These are phyloP conservation scores for Stenolophus ochropezus DNA, from an alignment of 2,888 invertebrate species.

Conservation along the genomic window DNA sequence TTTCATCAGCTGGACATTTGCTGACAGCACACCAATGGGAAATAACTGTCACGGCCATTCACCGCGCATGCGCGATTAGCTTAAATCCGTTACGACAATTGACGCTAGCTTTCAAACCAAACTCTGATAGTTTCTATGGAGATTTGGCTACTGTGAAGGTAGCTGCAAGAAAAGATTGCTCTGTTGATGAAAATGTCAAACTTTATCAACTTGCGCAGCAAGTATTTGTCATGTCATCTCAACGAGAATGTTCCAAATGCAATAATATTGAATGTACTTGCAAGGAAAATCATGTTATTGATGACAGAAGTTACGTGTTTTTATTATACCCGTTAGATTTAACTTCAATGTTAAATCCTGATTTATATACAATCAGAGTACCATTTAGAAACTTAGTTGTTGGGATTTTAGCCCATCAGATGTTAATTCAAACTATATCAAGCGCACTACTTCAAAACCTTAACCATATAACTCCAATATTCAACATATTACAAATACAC, in stretches of 20 bases:
- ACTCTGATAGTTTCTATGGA: conserved; percentile 96
- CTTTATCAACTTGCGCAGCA: conserved; percentile 93
- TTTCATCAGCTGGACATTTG: conserved; percentile 88
- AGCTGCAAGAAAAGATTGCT: conserved; percentile 91
- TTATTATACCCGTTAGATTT: conserved; percentile 87
- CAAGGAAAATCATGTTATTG: conserved; percentile 76
- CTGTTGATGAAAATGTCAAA: conserved; percentile 87
- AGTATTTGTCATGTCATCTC: conserved; percentile 80
- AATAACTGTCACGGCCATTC: conserved; percentile 87
- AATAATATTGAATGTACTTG: conserved; percentile 71
- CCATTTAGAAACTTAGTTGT: conserved; percentile 92
- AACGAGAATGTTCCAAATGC: conserved; percentile 70
- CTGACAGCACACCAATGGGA: conserved; percentile 91
- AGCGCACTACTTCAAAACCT: conserved; percentile 85
- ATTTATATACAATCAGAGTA: conserved; percentile 87
- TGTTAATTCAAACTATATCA: conserved; percentile 92
- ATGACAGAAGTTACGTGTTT: conserved; percentile 92
- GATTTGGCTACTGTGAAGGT: conserved; percentile 95
- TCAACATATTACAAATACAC: conserved; percentile 72
- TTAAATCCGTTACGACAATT: conserved; percentile 91
- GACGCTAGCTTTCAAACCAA: conserved; percentile 91
- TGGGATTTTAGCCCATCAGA: conserved; percentile 93
- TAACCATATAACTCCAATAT: conserved; percentile 72
- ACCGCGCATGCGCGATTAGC: conserved; percentile 89
- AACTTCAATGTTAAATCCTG: conserved; percentile 82